These are phyloP conservation scores for Moxostoma hubbsi DNA, from an alignment of 2,797 vertebrate species.

Conservation along the genomic window DNA sequence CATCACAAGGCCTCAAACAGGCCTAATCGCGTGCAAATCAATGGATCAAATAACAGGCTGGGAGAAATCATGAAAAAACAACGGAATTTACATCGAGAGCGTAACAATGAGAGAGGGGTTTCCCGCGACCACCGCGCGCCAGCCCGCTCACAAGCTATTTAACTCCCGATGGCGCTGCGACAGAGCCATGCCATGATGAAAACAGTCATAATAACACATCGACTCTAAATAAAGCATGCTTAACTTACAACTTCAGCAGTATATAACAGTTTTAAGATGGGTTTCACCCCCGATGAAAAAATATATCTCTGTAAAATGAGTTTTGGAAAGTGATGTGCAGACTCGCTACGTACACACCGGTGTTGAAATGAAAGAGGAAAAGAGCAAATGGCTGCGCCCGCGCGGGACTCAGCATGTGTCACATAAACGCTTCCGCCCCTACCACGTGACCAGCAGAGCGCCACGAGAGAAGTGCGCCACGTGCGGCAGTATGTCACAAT, in stretches of 20 bases:
- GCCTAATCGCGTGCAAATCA: neutral
- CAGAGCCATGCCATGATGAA: neutral
- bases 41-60: neutral
- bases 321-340: constrained; percentile 24
- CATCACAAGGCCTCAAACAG: constrained; percentile 21
- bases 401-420: constrained; percentile 79
- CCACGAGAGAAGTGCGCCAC: neutral
- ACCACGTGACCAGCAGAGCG: constrained; percentile 70
- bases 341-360: constrained; percentile 66
- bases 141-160: neutral
- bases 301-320: neutral
- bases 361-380: constrained; percentile 69
- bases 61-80: neutral
- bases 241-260: neutral
- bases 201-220: neutral
- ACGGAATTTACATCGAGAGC: neutral
- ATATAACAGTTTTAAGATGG: no score
- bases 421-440: constrained; percentile 80
- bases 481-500: no score
- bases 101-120: neutral
- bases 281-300: neutral
- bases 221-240: neutral
- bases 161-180: constrained; percentile 41
- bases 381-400: constrained; percentile 83
- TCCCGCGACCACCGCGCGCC: constrained; percentile 2